phyloP scores from a whole-genome alignment of 1,140 invertebrate genomes.

The Gonioctena quinquepunctata region DNA sequence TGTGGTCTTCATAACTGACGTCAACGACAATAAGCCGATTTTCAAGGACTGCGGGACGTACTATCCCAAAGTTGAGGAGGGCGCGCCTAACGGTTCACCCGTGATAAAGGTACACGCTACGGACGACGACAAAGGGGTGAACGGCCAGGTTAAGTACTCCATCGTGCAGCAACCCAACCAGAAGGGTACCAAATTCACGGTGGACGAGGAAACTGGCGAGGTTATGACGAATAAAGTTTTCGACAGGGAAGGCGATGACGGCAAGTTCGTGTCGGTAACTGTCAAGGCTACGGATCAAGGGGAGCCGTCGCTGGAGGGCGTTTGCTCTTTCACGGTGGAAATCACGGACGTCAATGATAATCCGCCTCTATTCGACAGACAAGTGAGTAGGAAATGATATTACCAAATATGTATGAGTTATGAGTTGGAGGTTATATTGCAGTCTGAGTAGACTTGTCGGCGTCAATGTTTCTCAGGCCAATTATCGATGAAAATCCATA shows the following conservation, averaged over 20 bases:
- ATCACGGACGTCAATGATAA: slow-evolving; percentile 95
- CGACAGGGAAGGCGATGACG: slow-evolving; percentile 92
- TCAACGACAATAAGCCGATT: slow-evolving; percentile 93
- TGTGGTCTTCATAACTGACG: slow-evolving; percentile 94
- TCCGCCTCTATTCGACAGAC: slow-evolving; percentile 90
- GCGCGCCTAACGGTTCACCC: slow-evolving; percentile 87
- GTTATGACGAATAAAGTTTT: slow-evolving; percentile 95
- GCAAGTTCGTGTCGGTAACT: slow-evolving; percentile 93
- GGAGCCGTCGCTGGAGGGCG: slow-evolving; percentile 91
- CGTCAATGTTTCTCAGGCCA: too few species aligned
- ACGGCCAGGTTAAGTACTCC: slow-evolving; percentile 89
- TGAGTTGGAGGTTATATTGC: too few species aligned
- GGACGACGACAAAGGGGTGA: slow-evolving; percentile 92
- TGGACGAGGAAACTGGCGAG: slow-evolving; percentile 92
- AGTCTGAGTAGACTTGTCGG: too few species aligned
- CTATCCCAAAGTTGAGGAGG: slow-evolving; percentile 90
- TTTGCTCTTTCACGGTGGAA: slow-evolving; percentile 95
- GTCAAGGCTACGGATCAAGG: slow-evolving; percentile 96
- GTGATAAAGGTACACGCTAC: slow-evolving; percentile 93
- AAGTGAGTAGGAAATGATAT: slow-evolving; percentile 70
- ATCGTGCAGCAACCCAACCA: slow-evolving; percentile 96
- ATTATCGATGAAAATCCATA: too few species aligned
- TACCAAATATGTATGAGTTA: too few species aligned
- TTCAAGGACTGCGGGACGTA: slow-evolving; percentile 92
- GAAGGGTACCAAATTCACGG: slow-evolving; percentile 93